These are phyloP conservation scores for Melangyna quadrimaculata DNA, from an alignment of 2,888 invertebrate species.

Conservation along the genomic window DNA sequence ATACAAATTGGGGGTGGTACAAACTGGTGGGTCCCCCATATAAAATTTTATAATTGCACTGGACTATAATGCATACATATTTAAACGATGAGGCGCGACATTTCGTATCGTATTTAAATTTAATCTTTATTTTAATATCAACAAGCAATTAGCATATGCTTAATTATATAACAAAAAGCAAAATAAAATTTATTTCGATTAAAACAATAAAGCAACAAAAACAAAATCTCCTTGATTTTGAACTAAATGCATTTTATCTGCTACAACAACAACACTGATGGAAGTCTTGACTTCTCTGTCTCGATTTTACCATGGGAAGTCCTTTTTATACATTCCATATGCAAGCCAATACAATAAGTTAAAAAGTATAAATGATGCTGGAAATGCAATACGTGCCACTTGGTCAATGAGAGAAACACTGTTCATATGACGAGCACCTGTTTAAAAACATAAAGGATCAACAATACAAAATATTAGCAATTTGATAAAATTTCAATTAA, in stretches of 20 bases:
- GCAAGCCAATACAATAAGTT: slow-evolving; percentile 95
- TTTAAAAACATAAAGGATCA: not conserved
- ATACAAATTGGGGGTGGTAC: too few relatives aligned
- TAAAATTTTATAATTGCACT: too few relatives aligned
- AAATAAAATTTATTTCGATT: not conserved
- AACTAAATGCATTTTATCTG: slow-evolving; percentile 61
- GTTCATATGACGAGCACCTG: slow-evolving; percentile 86
- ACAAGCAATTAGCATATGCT: not conserved
- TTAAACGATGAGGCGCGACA: too few relatives aligned
- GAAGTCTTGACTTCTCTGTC: slow-evolving; percentile 48
- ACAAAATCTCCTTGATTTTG: slow-evolving; percentile 44
- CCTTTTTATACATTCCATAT: slow-evolving; percentile 87
- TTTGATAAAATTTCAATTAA: not conserved
- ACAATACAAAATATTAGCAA: not conserved
- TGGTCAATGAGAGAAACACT: slow-evolving; percentile 93
- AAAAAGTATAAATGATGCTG: slow-evolving; percentile 91
- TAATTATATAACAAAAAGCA: not conserved
- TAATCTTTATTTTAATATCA: not conserved
- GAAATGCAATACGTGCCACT: slow-evolving; percentile 90
- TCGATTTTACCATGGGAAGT: slow-evolving; percentile 78
- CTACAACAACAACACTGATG: slow-evolving; percentile 33
- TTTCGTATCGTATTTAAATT: not conserved
- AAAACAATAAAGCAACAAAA: slow-evolving; percentile 40
- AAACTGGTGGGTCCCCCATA: too few relatives aligned
- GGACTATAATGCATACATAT: too few relatives aligned